Conservation (phyloP, 2,888 invertebrate genomes). For the Nephrocerus scutellatus region DNA sequence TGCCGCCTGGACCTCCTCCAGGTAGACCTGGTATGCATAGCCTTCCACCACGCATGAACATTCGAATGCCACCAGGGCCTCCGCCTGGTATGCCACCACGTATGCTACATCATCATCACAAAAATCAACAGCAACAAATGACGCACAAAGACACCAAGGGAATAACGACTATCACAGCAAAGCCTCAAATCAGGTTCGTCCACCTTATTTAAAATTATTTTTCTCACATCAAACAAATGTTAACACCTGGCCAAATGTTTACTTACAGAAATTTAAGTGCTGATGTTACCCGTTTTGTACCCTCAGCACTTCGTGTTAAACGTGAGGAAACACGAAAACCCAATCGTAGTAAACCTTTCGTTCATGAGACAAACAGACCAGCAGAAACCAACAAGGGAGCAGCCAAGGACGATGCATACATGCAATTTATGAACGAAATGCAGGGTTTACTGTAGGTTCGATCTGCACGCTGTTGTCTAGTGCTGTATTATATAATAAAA, state of each 20-base stretch:
- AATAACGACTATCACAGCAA: conserved; percentile 86
- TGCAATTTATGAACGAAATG: conserved; percentile 99
- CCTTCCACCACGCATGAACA: conserved; percentile 52
- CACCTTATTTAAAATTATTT: neutral
- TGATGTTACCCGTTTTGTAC: conserved; percentile 92
- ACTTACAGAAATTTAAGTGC: conserved; percentile 67
- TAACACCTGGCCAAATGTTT: too few relatives aligned
- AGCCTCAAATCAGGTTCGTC: conserved; percentile 78
- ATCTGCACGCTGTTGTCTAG: too few relatives aligned
- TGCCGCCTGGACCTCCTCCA: conserved; percentile 47
- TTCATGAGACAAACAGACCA: conserved; percentile 49
- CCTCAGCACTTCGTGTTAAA: conserved; percentile 86
- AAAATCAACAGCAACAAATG: conserved; percentile 66
- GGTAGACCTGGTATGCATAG: conserved; percentile 55
- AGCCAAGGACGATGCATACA: conserved; percentile 96
- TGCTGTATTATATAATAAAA: too few relatives aligned
- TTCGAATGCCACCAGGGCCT: conserved; percentile 60
- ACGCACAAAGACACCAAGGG: conserved; percentile 59
- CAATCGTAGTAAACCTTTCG: conserved; percentile 49
- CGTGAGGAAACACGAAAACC: conserved; percentile 66
- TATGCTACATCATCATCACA: conserved; percentile 48
- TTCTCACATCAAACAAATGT: too few relatives aligned
- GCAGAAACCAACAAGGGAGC: conserved; percentile 45
- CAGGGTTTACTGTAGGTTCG: conserved; percentile 85
- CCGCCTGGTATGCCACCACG: conserved; percentile 56